Evolutionary conservation across 2,113 vertebrate species (phyloP), one percentile per base, ranked within the genome.

Genomic region (Procavia capensis): DNA sequence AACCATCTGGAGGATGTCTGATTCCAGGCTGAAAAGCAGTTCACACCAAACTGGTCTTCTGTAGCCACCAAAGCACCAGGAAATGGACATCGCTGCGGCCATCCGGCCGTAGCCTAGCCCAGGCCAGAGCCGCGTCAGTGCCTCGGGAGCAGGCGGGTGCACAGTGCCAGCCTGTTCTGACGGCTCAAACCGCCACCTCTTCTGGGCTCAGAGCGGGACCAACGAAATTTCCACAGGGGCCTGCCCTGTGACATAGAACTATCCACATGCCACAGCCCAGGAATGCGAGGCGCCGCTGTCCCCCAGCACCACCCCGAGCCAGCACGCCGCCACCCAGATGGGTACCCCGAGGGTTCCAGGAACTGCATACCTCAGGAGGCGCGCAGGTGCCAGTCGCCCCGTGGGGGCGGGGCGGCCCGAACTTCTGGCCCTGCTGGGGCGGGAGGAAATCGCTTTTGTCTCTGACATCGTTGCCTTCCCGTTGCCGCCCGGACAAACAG

Each of bases 171-270:
- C 50, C 85, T 78, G 94, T 95, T 80, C 91, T 3, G 45, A 14
- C 3, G 79, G 63, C 90, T 78, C 86, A 70, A 43, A 39, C 50
- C 83, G 54, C 70, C 83, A 63, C 50, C 61, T 76, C 41, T 1
- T 39, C 31, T 24, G 93, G 95, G 87, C 64, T 93, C 91, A 91
- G 94, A 59, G 84, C 93, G 93, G 80, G 89, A 76, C 97, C 84
- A 95, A 88, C 39, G 92, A 95, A 57, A 95, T 97, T 82, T 84
- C 93, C 85, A 90, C 98, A 98, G 98, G 98, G 98, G 87, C 98
- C 98, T 96, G 98, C 98, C 98, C 98, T 97, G 98, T 57, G 81
- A 94, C 90, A 86, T 34, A 93, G 74, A 94, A 87, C 47, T 4
- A 83, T 24, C 75, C 89, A 50, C 90, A 95, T 84, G 84, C 82